A percentile compares a stretch with the other conserved stretches of the same genome.
Conservation (phyloP, 2,888 invertebrate genomes). For the Chromoteleia sp. region DNA sequence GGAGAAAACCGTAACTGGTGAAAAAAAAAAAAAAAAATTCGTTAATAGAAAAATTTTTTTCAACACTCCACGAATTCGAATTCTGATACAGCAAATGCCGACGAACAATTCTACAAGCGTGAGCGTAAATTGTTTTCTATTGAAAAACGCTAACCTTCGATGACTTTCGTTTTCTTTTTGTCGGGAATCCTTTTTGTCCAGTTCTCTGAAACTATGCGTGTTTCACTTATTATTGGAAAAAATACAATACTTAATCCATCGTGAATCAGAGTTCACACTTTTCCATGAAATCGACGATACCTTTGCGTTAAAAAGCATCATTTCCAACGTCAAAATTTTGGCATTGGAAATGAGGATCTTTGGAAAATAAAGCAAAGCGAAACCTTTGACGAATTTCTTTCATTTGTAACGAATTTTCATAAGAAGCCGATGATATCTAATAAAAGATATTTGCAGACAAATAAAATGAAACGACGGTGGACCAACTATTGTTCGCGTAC, state of each 20-base stretch:
- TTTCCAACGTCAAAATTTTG: too few relatives aligned
- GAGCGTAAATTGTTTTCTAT: conserved; percentile 50
- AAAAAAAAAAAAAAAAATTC: conserved; percentile 11
- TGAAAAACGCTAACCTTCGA: conserved; percentile 48
- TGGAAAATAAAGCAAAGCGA: not conserved
- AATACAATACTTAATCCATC: conserved; percentile 18
- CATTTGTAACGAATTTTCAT: too few relatives aligned
- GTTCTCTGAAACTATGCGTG: conserved; percentile 23
- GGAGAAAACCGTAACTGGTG: conserved; percentile 6
- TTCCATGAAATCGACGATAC: conserved; percentile 11
- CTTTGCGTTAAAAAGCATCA: not conserved
- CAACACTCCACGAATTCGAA: conserved; percentile 25
- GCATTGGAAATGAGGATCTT: too few relatives aligned
- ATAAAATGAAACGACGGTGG: too few relatives aligned
- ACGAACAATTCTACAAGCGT: conserved; percentile 51
- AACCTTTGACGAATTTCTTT: too few relatives aligned
- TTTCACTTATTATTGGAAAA: conserved; percentile 38
- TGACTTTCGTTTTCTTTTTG: conserved; percentile 60
- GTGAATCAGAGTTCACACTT: conserved; percentile 16
- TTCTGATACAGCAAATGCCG: conserved; percentile 36
- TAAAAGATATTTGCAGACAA: too few relatives aligned
- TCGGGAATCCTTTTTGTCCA: conserved; percentile 37
- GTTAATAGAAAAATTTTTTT: conserved; percentile 28
- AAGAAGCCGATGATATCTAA: too few relatives aligned
- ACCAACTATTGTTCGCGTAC: too few relatives aligned